Conservation (phyloP, 1,140 invertebrate species). For the Calliopsis andreniformis region DNA sequence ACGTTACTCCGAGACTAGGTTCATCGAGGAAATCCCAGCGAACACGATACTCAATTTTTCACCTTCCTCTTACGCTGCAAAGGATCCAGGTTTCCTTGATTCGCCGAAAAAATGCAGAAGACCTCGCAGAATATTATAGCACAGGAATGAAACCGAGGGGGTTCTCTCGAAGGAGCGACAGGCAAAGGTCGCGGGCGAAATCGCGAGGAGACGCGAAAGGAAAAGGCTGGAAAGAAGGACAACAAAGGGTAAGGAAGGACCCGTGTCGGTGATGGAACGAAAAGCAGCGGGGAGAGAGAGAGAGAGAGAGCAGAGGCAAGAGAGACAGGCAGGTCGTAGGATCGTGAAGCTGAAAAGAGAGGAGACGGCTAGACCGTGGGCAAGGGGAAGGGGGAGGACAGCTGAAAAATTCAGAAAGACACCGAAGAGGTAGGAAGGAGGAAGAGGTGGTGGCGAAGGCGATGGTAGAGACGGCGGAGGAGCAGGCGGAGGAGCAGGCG, state of each 20-base stretch:
- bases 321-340: slow-evolving; percentile 13
- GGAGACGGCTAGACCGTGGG: neutral
- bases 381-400: slow-evolving; percentile 15
- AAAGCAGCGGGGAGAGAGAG: neutral
- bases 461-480: slow-evolving; percentile 7
- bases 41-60: slow-evolving; percentile 4
- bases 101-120: slow-evolving; percentile 9
- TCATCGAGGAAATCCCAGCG: no score
- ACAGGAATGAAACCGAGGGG: neutral
- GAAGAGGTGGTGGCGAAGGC: slow-evolving; percentile 19
- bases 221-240: neutral
- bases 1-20: no score
- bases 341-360: neutral
- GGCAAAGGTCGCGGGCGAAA: neutral
- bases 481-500: slow-evolving; percentile 30
- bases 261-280: neutral
- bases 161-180: neutral
- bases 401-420: slow-evolving; percentile 64
- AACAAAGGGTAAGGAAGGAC: neutral
- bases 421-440: slow-evolving; percentile 29
- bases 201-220: neutral
- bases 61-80: no score
- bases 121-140: slow-evolving; percentile 14
- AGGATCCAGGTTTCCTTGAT: no score
- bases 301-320: no score